phyloP scores from a whole-genome alignment of 2,797 vertebrate genomes.

The Lepidocolaptes lacrymiger region DNA sequence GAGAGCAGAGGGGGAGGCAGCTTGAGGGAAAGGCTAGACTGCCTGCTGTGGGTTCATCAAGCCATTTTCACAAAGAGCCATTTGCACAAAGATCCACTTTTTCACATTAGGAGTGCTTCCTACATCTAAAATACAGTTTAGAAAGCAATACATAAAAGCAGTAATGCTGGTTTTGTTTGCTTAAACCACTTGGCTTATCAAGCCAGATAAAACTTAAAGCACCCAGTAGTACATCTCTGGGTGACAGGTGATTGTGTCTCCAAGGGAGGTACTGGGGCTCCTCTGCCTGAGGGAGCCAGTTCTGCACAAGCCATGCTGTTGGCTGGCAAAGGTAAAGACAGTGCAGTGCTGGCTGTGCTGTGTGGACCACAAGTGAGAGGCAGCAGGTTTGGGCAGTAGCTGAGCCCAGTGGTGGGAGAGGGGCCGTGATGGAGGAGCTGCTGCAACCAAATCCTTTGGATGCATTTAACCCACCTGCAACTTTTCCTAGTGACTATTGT shows the following conservation, averaged over 20 bases:
- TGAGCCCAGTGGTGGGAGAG: background rate
- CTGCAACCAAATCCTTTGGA: background rate
- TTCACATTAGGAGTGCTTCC: background rate
- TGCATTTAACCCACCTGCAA: background rate
- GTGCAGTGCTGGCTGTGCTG: accelerated
- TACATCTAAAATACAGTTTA: background rate
- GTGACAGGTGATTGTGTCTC: background rate
- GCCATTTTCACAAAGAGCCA: background rate
- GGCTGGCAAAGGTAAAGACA: background rate
- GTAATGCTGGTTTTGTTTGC: background rate
- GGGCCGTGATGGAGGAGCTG: accelerated
- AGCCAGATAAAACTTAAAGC: background rate
- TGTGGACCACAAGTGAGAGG: accelerated
- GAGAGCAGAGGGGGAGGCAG: background rate
- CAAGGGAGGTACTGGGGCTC: background rate
- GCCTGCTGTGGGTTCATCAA: background rate
- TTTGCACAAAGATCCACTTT: background rate
- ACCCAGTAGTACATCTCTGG: background rate
- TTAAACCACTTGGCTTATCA: background rate
- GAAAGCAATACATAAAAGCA: background rate
- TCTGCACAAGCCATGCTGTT: accelerated
- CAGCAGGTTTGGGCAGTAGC: background rate
- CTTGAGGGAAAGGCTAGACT: background rate
- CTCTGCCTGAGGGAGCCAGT: background rate
- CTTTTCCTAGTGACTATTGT: background rate